Evolutionary conservation across 2,888 invertebrate species (phyloP).

Genomic region (Limnephilus lunatus): DNA sequence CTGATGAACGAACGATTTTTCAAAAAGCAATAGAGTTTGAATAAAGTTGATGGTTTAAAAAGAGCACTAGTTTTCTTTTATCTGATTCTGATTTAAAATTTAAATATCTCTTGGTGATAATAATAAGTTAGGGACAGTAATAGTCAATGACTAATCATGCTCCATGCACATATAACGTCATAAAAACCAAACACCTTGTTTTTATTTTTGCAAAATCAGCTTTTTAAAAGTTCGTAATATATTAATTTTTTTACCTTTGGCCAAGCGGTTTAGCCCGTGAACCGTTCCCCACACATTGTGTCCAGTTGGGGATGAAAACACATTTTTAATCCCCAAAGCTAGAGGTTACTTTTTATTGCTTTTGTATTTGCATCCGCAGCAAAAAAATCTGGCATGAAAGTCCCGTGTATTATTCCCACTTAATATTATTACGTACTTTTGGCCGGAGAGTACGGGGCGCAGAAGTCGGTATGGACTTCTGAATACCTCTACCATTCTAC

Average conservation of each 20-base stretch:
- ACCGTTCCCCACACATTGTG: neutral
- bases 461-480: neutral
- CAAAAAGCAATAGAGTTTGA: too few relatives aligned
- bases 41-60: too few relatives aligned
- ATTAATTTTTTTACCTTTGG: neutral
- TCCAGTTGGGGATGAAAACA: neutral
- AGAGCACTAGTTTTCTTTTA: too few relatives aligned
- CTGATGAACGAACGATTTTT: too few relatives aligned
- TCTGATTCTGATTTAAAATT: too few relatives aligned
- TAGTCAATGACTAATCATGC: neutral
- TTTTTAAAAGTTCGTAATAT: neutral
- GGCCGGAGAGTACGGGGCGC: conserved; percentile 9
- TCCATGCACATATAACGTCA: neutral
- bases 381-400: conserved; percentile 41
- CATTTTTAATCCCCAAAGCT: neutral
- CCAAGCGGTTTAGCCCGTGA: neutral
- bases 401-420: conserved; percentile 9
- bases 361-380: neutral
- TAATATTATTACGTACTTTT: conserved; percentile 8
- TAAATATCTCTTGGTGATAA: neutral
- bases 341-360: conserved; percentile 22
- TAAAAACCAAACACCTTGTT: neutral
- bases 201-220: neutral
- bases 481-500: neutral
- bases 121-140: neutral